Conservation (phyloP, 2,113 vertebrate species). For the Struthidea cinerea region DNA sequence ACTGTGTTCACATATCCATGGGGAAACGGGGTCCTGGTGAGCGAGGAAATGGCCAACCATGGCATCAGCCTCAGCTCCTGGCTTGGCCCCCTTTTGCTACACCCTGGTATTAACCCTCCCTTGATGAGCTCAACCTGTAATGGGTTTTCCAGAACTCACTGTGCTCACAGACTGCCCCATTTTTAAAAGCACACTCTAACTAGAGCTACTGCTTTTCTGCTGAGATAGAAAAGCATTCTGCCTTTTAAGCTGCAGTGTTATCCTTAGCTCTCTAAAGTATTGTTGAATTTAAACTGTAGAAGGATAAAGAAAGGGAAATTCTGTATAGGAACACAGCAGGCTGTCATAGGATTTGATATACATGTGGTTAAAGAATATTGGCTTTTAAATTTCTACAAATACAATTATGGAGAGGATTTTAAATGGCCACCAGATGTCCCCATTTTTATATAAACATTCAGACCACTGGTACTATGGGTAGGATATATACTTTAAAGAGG, state of each 20-base stretch:
- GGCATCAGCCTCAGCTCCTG: background rate
- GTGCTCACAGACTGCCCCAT: rapidly evolving
- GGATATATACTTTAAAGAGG: background rate
- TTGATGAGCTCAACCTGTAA: background rate
- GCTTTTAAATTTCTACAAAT: background rate
- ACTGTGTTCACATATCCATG: rapidly evolving
- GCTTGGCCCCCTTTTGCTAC: background rate
- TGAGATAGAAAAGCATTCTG: background rate
- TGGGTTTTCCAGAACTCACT: background rate
- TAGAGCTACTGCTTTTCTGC: background rate
- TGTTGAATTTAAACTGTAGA: background rate
- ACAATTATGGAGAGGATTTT: background rate
- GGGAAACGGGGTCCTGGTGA: background rate
- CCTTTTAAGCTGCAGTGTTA: background rate
- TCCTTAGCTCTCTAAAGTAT: background rate
- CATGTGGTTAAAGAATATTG: background rate
- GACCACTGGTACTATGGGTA: background rate
- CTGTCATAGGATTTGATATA: background rate
- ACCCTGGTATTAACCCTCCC: background rate
- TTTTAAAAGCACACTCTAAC: background rate
- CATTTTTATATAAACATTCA: conserved; percentile 13
- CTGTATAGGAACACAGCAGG: background rate
- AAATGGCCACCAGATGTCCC: conserved; percentile 59
- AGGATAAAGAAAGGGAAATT: background rate
- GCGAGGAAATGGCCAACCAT: background rate